Conservation (phyloP, 2,888 invertebrate genomes). For the Drosophila antonietae region DNA sequence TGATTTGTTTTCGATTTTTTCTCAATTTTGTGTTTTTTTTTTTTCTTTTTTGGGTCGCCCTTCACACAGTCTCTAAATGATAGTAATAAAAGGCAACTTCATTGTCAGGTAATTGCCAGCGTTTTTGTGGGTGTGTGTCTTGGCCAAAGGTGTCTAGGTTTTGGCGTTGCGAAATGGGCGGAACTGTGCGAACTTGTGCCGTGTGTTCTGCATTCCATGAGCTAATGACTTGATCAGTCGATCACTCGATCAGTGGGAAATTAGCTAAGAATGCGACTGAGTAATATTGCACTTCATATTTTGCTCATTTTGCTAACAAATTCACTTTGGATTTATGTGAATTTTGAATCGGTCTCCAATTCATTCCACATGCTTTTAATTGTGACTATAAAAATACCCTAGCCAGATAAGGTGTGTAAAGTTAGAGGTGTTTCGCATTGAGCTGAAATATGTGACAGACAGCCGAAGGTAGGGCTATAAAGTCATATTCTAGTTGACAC, state of each 20-base stretch:
- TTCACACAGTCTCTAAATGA: slow-evolving; percentile 58
- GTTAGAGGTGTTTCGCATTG: not conserved
- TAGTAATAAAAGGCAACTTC: slow-evolving; percentile 63
- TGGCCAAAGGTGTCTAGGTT: slow-evolving; percentile 41
- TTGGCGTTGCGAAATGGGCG: slow-evolving; percentile 10
- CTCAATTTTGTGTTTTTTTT: slow-evolving; percentile 3
- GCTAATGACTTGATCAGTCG: slow-evolving; percentile 50
- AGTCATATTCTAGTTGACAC: not conserved
- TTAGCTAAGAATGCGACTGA: slow-evolving; percentile 40
- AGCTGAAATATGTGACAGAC: too few species aligned
- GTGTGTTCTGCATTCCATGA: slow-evolving; percentile 38
- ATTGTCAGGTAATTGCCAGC: slow-evolving; percentile 55
- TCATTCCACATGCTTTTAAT: slow-evolving; percentile 16
- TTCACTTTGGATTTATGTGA: slow-evolving; percentile 22
- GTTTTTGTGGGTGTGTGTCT: slow-evolving; percentile 66
- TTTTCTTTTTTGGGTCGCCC: slow-evolving; percentile 47
- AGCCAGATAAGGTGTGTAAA: not conserved
- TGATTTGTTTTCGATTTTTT: slow-evolving; percentile 31
- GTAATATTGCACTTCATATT: slow-evolving; percentile 13
- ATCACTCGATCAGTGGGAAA: slow-evolving; percentile 16
- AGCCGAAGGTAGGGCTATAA: not conserved
- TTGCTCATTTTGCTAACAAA: slow-evolving; percentile 1
- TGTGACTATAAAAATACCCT: slow-evolving; percentile 14
- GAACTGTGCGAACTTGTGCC: slow-evolving; percentile 26
- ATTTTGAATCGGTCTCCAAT: slow-evolving; percentile 27